A percentile compares a stretch with the other conserved stretches of the same genome.
phyloP scores from a whole-genome alignment of 53 echinoderm and acorn worm genomes.

The Echinometra lucunter region DNA sequence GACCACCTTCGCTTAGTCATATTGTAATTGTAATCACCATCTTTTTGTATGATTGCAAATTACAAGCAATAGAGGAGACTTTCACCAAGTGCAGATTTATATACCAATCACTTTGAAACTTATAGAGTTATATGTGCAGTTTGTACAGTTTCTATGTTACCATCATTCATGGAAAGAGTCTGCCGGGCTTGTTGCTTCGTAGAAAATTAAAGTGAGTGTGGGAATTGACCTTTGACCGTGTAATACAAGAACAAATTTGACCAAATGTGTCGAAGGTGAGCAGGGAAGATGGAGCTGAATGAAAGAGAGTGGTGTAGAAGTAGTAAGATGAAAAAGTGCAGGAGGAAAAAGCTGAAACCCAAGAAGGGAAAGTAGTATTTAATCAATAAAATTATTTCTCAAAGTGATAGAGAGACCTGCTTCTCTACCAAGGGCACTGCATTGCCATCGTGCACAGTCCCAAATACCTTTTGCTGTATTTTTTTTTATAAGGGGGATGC shows the following conservation, averaged over 20 bases:
- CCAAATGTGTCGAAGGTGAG: background rate
- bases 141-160: no score
- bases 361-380: conserved; percentile 50
- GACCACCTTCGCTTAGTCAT: no score
- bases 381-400: conserved; percentile 65
- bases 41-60: background rate
- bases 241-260: background rate
- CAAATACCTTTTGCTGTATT: conserved; percentile 30
- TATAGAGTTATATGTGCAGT: background rate
- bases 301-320: background rate
- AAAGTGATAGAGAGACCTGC: conserved; percentile 45
- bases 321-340: conserved; percentile 24
- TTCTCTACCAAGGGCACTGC: conserved; percentile 51
- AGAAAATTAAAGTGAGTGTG: no score
- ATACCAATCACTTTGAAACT: background rate
- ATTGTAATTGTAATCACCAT: background rate
- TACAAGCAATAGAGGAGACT: background rate
- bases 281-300: background rate
- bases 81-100: background rate
- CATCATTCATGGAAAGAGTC: background rate
- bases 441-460: conserved; percentile 30
- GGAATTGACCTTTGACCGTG: background rate
- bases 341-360: conserved; percentile 35
- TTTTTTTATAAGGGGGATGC: background rate
- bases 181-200: no score